Evolutionary conservation across 2,797 vertebrate species (phyloP).

Genomic region (Limnodromus scolopaceus): DNA sequence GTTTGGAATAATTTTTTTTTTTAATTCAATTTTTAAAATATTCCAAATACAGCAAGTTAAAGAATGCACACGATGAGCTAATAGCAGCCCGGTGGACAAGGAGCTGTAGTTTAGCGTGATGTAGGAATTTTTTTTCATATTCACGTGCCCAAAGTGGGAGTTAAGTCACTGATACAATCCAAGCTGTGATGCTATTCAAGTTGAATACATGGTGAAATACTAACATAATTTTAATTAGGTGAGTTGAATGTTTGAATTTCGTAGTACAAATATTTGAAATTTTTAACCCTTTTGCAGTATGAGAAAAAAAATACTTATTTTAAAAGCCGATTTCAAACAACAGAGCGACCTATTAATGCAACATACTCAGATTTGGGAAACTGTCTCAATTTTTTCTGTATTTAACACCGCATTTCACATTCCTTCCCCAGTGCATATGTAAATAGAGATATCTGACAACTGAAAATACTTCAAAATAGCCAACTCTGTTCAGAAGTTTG

Average conservation of each 20-base stretch:
- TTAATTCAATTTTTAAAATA: background rate
- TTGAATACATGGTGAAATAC: background rate
- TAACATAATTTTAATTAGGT: background rate
- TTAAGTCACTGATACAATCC: background rate
- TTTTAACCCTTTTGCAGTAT: background rate
- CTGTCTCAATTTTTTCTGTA: background rate
- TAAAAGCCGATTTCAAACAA: background rate
- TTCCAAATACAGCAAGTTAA: background rate
- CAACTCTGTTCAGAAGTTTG: background rate
- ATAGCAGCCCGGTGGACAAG: background rate
- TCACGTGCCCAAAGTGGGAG: background rate
- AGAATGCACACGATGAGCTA: background rate
- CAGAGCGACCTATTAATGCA: background rate
- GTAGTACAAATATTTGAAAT: background rate
- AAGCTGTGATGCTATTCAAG: background rate
- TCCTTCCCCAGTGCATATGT: background rate
- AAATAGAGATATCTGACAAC: background rate
- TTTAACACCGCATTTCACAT: background rate
- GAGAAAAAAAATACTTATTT: background rate
- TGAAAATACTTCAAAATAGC: background rate
- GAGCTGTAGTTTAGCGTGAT: background rate
- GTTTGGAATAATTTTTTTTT: accelerated
- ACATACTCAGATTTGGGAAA: background rate
- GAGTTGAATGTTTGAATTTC: background rate
- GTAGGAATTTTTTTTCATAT: background rate